phyloP scores from a whole-genome alignment of 2,797 vertebrate genomes.

The Atherinosoma microstoma region DNA sequence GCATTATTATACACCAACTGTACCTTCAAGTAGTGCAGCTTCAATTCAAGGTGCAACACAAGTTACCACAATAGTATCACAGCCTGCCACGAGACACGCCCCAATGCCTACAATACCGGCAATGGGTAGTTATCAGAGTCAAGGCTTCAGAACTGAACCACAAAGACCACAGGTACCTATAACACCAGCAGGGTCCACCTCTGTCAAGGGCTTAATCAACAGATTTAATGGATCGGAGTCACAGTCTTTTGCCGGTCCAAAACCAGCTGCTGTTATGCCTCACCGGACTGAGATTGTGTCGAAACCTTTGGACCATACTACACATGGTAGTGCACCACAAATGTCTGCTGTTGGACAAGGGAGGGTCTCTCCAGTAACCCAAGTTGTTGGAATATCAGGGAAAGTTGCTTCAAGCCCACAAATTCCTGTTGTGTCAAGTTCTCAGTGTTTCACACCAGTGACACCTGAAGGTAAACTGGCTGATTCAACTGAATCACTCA shows the following conservation, averaged over 20 bases:
- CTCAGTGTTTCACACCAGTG: constrained; percentile 5
- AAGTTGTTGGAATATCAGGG: constrained; percentile 11
- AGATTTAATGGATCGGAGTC: constrained; percentile 62
- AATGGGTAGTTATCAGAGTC: constrained; percentile 24
- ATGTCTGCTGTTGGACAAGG: constrained; percentile 9
- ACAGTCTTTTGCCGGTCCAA: constrained; percentile 30
- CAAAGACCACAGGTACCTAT: constrained; percentile 27
- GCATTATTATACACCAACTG: constrained; percentile 31
- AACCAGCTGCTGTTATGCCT: constrained; percentile 21
- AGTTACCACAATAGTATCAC: constrained; percentile 14
- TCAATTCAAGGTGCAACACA: constrained; percentile 41
- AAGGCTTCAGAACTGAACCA: constrained; percentile 15
- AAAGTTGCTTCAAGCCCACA: constrained; percentile 25
- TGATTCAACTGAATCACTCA: constrained; percentile 13
- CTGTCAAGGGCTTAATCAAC: constrained; percentile 76
- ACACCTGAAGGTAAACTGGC: constrained; percentile 7
- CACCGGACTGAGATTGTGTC: constrained; percentile 17
- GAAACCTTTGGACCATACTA: constrained; percentile 20
- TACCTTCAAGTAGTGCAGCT: constrained; percentile 20
- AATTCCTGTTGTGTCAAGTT: constrained; percentile 22
- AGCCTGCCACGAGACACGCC: constrained; percentile 28
- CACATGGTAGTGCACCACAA: constrained; percentile 18
- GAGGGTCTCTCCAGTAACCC: neutral
- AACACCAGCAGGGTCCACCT: constrained; percentile 28
- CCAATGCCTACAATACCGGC: constrained; percentile 8